These are phyloP conservation scores for Ptychochromis oligacanthus DNA, from an alignment of 2,113 vertebrate species.

Conservation along the genomic window DNA sequence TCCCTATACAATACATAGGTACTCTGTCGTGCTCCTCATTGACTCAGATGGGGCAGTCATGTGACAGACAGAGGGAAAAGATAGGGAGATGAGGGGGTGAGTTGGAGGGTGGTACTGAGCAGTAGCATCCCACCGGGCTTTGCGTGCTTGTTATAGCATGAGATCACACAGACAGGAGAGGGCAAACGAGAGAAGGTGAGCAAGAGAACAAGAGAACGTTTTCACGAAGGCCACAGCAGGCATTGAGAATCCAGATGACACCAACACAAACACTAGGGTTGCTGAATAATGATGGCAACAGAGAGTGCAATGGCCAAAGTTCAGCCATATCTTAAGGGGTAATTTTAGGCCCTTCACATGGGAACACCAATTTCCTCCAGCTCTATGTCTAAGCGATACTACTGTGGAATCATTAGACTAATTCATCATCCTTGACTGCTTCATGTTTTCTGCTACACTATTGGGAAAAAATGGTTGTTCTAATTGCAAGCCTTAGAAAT, in stretches of 20 bases:
- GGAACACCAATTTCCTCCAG: constrained; percentile 76
- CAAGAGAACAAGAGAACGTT: constrained; percentile 33
- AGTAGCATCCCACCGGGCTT: constrained; percentile 70
- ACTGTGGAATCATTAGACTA: constrained; percentile 77
- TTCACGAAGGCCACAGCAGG: constrained; percentile 22
- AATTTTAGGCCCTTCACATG: constrained; percentile 65
- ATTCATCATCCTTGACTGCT: constrained; percentile 77
- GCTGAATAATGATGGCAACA: constrained; percentile 57
- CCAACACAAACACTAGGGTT: constrained; percentile 47
- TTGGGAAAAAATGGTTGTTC: constrained; percentile 49
- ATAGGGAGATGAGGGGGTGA: constrained; percentile 17
- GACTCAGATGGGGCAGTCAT: constrained; percentile 59
- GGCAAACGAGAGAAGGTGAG: constrained; percentile 54
- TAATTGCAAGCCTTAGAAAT: constrained; percentile 75
- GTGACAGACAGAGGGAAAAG: constrained; percentile 53
- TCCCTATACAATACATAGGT: constrained; percentile 49
- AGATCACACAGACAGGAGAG: constrained; percentile 72
- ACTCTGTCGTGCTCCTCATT: constrained; percentile 49
- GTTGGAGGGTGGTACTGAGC: constrained; percentile 46
- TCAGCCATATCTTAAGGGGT: constrained; percentile 68
- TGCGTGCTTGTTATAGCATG: constrained; percentile 78
- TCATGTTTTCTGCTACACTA: constrained; percentile 68
- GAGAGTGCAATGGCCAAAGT: constrained; percentile 66
- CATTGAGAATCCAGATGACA: constrained; percentile 35
- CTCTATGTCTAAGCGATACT: constrained; percentile 72